Base-by-base conservation (phyloP, 2,113 vertebrate species). In the Rhadina sibilatrix region DNA sequence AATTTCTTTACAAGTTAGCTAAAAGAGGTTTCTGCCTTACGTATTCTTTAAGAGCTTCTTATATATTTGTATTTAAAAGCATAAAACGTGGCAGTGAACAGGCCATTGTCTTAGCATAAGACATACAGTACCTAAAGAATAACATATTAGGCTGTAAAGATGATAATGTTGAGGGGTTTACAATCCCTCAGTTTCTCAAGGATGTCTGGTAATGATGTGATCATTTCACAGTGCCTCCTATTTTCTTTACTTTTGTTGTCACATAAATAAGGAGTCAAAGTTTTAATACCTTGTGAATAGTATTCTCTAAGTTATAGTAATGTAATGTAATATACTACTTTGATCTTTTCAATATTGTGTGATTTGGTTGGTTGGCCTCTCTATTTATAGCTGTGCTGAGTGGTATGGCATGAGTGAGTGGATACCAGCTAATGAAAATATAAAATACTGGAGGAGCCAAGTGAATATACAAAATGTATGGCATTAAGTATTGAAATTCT, bases 331-430 rank as follows among this genome's bases (percentile, higher is more conserved):
- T 94, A 65, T 87, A 94, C 85, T 96, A 86, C 87, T 94, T 96
- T 96, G 97, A 97, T 95, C 98, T 98, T 98, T 98, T 96, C 96
- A 94, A 77, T 96, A 96, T 93, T 93, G 93, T 96, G 95, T 76
- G 97, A 96, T 96, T 97, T 98, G 96, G 96, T 98, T 97, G 97
- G 86, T 89, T 97, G 93, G 47, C 49, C 83, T 83, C 93, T 94
- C 94, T 98, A 97, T 97, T 98, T 98, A 98, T 98, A 95, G 91
- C 84, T 78, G 53, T 84, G 53, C 79, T 89, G 88, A 97, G 92
- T 74, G 65, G 91, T 84, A 10, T 53, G 47, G 90, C 89, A 94
- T 77, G 80, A 96, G 89, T 95, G 95, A 97, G 87, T 94, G 93
- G 77, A 72, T 93, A 95, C 64, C 64, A 47, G 23, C 90, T 98